phyloP scores from a whole-genome alignment of 2,888 invertebrate species.

The Terebella lapidaria region DNA sequence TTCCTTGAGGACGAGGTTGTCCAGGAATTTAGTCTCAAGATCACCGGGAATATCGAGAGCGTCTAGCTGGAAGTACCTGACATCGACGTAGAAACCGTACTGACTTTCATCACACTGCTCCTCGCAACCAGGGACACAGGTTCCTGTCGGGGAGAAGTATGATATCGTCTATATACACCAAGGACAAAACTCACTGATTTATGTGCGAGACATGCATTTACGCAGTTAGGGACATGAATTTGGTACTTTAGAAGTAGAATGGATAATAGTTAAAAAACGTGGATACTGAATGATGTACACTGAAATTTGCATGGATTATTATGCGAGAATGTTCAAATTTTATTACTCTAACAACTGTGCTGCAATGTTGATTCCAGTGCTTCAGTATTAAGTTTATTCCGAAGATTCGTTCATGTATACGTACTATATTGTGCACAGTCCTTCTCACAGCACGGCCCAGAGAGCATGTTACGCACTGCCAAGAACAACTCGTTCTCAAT shows the following conservation, averaged over 20 bases:
- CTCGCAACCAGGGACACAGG: slow-evolving; percentile 31
- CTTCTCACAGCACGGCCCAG: slow-evolving; percentile 34
- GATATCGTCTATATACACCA: neutral
- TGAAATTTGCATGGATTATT: no score
- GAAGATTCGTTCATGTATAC: no score
- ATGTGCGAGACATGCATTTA: no score
- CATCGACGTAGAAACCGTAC: slow-evolving; percentile 27
- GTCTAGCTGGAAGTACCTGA: slow-evolving; percentile 35
- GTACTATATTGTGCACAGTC: slow-evolving; percentile 22
- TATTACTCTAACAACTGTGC: no score
- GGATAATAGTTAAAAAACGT: no score
- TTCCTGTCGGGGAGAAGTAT: slow-evolving; percentile 13
- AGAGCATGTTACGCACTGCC: slow-evolving; percentile 33
- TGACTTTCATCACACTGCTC: slow-evolving; percentile 21
- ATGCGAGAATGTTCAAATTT: no score
- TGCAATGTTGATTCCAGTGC: no score
- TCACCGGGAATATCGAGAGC: slow-evolving; percentile 30
- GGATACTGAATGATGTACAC: no score
- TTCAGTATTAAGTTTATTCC: no score
- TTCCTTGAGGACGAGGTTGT: slow-evolving; percentile 32
- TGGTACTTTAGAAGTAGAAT: no score
- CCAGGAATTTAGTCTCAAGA: slow-evolving; percentile 33
- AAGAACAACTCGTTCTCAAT: slow-evolving; percentile 31
- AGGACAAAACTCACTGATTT: neutral
- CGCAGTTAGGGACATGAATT: no score